phyloP scores from a whole-genome alignment of 2,113 vertebrate genomes.

The Diphyllodes magnificus region DNA sequence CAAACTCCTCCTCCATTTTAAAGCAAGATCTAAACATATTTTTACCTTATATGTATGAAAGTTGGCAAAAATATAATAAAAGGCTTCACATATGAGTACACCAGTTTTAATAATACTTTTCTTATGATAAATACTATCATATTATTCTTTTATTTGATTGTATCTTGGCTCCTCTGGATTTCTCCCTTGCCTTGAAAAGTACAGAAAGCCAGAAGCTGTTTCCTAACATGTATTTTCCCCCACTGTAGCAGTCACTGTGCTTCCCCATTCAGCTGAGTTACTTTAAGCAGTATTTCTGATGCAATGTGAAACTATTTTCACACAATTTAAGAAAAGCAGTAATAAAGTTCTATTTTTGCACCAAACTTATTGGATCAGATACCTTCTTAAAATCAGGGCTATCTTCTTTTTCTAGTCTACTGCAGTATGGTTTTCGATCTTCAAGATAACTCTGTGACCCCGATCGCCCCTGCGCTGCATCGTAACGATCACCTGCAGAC shows the following conservation, averaged over 20 bases:
- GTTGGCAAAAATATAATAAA: not conserved
- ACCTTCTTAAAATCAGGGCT: constrained; percentile 97
- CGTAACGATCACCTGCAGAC: constrained; percentile 80
- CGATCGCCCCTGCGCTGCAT: constrained; percentile 74
- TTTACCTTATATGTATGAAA: not conserved
- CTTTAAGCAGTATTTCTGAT: not conserved
- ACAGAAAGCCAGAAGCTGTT: not conserved
- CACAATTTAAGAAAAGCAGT: not conserved
- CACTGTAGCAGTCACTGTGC: not conserved
- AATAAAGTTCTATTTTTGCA: not conserved
- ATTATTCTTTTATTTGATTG: not conserved
- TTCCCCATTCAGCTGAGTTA: not conserved
- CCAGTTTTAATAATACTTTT: not conserved
- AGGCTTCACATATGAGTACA: not conserved
- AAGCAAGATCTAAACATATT: not conserved
- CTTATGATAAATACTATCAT: not conserved
- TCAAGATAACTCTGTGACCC: constrained; percentile 79
- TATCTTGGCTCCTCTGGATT: not conserved
- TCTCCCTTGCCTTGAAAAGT: not conserved
- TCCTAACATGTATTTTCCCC: not conserved
- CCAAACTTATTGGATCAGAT: not conserved
- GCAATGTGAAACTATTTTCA: not conserved
- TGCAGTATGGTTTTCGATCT: constrained; percentile 84
- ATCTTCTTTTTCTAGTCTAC: constrained; percentile 88
- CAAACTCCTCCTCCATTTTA: not conserved